phyloP scores from a whole-genome alignment of 2,888 invertebrate genomes.

The Hipparchia semele region DNA sequence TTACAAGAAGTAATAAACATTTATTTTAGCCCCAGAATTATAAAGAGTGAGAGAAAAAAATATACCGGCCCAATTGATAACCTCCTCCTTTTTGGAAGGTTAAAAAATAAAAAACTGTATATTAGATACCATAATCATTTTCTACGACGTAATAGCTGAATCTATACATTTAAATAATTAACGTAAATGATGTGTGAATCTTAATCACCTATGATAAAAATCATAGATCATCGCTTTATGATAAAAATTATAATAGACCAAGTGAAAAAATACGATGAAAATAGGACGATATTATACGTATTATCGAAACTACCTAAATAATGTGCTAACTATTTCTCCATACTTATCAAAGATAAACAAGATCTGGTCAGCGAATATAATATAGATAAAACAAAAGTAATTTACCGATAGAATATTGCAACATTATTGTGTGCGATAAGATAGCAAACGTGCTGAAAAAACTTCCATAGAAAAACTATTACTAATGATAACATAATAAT shows the following conservation, averaged over 20 bases:
- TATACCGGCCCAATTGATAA: too few species aligned
- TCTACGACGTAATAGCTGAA: too few species aligned
- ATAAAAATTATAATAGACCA: neutral
- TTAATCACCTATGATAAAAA: too few species aligned
- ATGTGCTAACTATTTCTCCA: neutral
- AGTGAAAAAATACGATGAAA: neutral
- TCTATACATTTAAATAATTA: too few species aligned
- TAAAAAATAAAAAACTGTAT: too few species aligned
- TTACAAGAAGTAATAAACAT: too few species aligned
- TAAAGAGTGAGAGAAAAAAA: too few species aligned
- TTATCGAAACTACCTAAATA: neutral
- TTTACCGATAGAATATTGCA: constrained; percentile 26
- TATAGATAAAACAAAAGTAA: constrained; percentile 9
- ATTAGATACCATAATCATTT: too few species aligned
- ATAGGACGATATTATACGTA: neutral
- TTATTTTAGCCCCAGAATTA: too few species aligned
- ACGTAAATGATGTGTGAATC: too few species aligned
- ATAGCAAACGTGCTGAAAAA: neutral
- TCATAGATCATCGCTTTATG: too few species aligned
- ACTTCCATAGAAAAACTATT: neutral
- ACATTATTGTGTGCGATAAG: constrained; percentile 8
- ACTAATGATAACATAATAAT: neutral
- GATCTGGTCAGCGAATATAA: constrained; percentile 7
- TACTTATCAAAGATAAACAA: constrained; percentile 15
- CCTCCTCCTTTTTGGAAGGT: too few species aligned